Conservation (phyloP, 2,888 invertebrate genomes). For the Pteria penguin region DNA sequence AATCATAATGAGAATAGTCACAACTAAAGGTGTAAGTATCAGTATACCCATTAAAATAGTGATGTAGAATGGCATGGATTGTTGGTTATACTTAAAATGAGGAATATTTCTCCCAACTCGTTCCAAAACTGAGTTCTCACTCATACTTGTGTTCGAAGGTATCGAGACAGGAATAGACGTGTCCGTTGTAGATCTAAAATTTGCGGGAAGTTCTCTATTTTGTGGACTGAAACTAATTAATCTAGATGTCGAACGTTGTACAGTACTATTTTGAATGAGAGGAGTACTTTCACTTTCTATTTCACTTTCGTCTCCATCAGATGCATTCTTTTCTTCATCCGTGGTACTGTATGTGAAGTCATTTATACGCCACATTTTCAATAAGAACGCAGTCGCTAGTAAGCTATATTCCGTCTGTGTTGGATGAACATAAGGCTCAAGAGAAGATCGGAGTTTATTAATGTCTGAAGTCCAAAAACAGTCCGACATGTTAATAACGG, state of each 20-base stretch:
- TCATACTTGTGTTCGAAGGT: not conserved
- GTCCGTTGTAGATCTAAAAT: not conserved
- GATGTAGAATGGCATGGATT: not conserved
- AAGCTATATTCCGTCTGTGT: conserved; percentile 15
- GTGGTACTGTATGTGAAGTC: too few relatives aligned
- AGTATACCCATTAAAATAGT: not conserved
- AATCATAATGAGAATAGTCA: not conserved
- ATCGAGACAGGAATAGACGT: not conserved
- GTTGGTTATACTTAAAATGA: not conserved
- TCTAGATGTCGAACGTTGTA: not conserved
- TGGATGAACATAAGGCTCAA: conserved; percentile 3
- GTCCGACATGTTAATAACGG: not conserved
- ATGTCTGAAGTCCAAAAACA: conserved; percentile 15
- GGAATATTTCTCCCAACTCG: too few relatives aligned
- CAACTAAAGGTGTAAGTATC: not conserved
- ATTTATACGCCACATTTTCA: conserved; percentile 7
- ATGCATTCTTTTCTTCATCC: not conserved
- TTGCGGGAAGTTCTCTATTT: not conserved
- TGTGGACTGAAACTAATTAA: too few relatives aligned
- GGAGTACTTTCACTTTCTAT: not conserved
- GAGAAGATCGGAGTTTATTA: not conserved
- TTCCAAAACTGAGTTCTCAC: not conserved
- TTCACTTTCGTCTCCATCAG: not conserved
- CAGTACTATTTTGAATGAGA: not conserved
- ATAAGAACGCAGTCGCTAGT: conserved; percentile 7